Evolutionary conservation across 1,140 invertebrate species (phyloP).

Genomic region (Uloborus diversus): DNA sequence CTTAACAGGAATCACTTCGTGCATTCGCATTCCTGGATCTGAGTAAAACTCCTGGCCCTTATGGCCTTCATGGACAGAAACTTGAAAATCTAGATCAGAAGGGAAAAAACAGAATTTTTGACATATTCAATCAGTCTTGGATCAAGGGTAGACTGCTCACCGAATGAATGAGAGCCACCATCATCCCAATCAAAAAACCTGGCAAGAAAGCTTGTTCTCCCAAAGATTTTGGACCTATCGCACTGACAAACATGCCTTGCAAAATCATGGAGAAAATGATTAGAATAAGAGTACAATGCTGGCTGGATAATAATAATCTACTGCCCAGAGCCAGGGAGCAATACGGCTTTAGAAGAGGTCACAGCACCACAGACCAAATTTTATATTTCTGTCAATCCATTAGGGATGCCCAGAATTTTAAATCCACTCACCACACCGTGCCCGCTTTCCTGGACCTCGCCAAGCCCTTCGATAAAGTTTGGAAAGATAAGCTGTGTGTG

Average conservation of each 20-base stretch:
- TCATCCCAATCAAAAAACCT: neutral
- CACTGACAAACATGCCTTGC: neutral
- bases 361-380: no score
- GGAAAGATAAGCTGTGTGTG: conserved; percentile 2
- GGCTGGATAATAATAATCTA: neutral
- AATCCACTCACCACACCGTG: no score
- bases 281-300: neutral
- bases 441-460: no score
- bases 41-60: neutral
- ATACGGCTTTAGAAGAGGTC: no score
- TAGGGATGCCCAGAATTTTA: no score
- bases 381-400: no score
- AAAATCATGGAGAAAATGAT: conserved; percentile 3
- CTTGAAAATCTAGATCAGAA: neutral
- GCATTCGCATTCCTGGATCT: neutral
- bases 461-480: neutral
- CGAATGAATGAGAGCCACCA: neutral
- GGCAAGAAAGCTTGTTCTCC: neutral
- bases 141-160: neutral
- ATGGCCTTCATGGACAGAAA: neutral
- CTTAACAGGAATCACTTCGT: neutral
- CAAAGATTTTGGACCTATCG: neutral
- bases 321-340: neutral
- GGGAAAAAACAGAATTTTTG: neutral
- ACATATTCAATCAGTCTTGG: neutral